phyloP scores from a whole-genome alignment of 2,113 vertebrate genomes.

The Macaca nemestrina region DNA sequence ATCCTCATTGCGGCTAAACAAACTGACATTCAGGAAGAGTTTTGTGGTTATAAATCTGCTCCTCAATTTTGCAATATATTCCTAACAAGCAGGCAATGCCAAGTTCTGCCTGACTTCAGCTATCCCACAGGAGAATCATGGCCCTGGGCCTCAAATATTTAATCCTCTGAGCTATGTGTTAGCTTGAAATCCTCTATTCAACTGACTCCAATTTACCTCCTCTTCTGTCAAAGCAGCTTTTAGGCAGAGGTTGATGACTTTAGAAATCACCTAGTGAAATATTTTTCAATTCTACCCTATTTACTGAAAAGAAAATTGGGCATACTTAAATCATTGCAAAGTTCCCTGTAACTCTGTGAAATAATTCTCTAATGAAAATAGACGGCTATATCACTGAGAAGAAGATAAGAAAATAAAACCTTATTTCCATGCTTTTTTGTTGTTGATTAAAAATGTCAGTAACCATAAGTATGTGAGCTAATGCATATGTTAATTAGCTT shows the following conservation, averaged over 20 bases:
- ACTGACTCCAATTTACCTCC: not conserved
- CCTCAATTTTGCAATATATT: not conserved
- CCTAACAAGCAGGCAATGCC: not conserved
- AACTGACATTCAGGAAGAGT: not conserved
- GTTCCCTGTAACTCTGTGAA: not conserved
- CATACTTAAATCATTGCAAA: not conserved
- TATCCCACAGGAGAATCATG: not conserved
- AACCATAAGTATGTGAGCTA: not conserved
- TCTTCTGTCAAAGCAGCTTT: not conserved
- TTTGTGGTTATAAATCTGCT: constrained; percentile 16
- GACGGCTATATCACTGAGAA: not conserved
- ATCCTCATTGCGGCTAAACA: not conserved
- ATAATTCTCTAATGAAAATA: constrained; percentile 49
- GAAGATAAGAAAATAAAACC: not conserved
- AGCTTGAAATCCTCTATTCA: not conserved
- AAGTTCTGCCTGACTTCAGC: not conserved
- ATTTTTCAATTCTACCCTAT: not conserved
- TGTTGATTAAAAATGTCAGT: not conserved
- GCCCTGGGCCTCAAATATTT: not conserved
- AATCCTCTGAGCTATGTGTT: not conserved
- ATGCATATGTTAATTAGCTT: not conserved
- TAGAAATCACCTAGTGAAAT: not conserved
- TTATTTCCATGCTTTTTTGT: not conserved
- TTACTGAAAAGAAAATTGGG: constrained; percentile 23
- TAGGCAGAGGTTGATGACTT: not conserved